Evolutionary conservation across 2,113 vertebrate species (phyloP), one percentile per base, ranked within the genome.

Genomic region (Oenanthe oenanthe): DNA sequence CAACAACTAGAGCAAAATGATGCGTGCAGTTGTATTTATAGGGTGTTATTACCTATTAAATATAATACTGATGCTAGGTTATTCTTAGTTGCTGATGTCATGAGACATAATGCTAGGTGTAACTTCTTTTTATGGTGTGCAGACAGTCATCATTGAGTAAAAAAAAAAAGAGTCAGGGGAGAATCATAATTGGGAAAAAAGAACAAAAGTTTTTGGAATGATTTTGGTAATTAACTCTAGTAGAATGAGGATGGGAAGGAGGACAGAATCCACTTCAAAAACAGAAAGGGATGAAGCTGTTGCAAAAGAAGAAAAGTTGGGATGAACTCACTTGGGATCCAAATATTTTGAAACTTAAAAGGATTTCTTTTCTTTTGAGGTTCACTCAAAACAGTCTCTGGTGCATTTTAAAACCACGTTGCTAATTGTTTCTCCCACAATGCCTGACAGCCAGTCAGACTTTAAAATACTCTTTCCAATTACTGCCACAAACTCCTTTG

Each of bases 271-370:
- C 5, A 78, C 51, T 60, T 34, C 0, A 60, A 70, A 32, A 45
- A 43, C 31, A 73, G 10, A 36, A 56, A 54, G 7, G 12, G 17
- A 70, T 83, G 28, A 74, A 89, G n/a, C 68, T 79, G 22, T 87
- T 89, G 42, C 14, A 73, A 78, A 77, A 78, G 38, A 42, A 85
- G 34, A 74, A 75, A 51, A 50, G 18, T 58, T 83, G 26, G 40
- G 36, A 83, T 85, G 31, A 71, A 60, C 26, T 65, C 71, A 86
- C 34, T 20, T 57, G 56, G 89, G 51, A 94, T 97, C 81, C 72
- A 96, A 96, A 96, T 95, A 95, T 95, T 97, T 86, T 97, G 96
- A 97, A 92, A 88, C 61, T 86, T 87, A 20, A 91, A 91, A 79
- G 87, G 18, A 67, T 86, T 95, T 93, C 7, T 86, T 95, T 86